Evolutionary conservation across 2,797 vertebrate genomes (phyloP), one percentile per base, ranked within the genome.

Genomic region (Karalla daura): DNA sequence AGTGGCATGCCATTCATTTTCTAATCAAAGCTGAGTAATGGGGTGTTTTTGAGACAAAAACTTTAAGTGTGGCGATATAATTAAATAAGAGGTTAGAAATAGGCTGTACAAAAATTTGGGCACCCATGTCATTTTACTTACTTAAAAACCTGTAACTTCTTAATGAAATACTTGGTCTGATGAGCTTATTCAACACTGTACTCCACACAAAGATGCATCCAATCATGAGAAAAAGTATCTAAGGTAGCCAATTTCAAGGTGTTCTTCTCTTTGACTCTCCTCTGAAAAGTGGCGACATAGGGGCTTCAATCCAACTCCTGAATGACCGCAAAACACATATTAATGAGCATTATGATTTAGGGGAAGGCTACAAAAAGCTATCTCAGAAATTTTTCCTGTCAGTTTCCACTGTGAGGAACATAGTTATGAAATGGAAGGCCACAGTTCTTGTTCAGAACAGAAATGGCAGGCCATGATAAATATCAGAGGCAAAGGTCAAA

Each of bases 391-490:
- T 43, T 43, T 21, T 21, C 11, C 17, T 41, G 44, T 46, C 44
- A 46, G 44, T 46, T 27, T 46, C 24, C 44, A 46, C 44, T 46
- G 45, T 30, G 45, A 30, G 25, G 15, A 47, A 47, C 45, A 47
- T 47, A 28, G 45, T 47, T 24, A 47, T 14, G n/a, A 47, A 47
- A 47, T 47, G 24, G 44, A 46, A 27, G 24, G 6, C 44, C 9
- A 47, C 45, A 47, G 45, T 28, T 47, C 45, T 47, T 17, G 45
- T 32, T 33, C 13, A 32, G 47, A 28, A 10, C 47, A 20, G 28
- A 20, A 50, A 18, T 50, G 47, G 27, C 47, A 30, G 28, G 11
- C 28, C 27, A 49, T 1, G 11, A 20, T 27, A 47, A 47, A 28
- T 17, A 17, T 50, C 11, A 14, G 27, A 50, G 17, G 28, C 47